Evolutionary conservation across 2,888 invertebrate species (phyloP).

Genomic region (Leptogaster cylindrica): DNA sequence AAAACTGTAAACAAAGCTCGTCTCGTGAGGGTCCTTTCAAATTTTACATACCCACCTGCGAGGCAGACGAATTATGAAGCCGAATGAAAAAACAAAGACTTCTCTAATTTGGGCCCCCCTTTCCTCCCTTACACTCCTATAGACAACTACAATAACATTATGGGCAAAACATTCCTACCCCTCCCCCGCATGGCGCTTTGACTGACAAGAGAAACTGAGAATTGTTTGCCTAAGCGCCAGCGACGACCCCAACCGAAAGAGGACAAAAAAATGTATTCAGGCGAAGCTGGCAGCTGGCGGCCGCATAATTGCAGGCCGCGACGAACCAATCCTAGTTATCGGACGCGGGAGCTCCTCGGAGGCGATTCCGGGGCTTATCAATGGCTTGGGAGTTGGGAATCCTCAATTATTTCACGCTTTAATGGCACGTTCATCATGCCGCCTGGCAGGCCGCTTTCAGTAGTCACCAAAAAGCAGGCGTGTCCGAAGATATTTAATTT

Average conservation of each 20-base stretch:
- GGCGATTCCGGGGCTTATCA: constrained; percentile 29
- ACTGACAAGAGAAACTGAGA: background rate
- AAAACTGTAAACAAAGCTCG: constrained; percentile 13
- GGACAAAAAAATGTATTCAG: background rate
- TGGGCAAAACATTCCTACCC: background rate
- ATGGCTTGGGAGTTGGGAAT: constrained; percentile 12
- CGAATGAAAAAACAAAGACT: too few species aligned
- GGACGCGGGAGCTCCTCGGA: constrained; percentile 11
- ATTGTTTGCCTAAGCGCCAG: constrained; percentile 10
- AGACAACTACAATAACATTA: too few species aligned
- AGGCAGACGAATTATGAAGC: too few species aligned
- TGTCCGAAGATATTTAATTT: constrained; percentile 43
- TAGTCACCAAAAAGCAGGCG: constrained; percentile 43
- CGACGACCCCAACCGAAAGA: background rate
- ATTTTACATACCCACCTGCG: too few species aligned
- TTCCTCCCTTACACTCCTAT: too few species aligned
- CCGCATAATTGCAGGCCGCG: constrained; percentile 41
- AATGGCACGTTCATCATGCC: constrained; percentile 15
- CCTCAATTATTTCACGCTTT: constrained; percentile 30
- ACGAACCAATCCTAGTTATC: constrained; percentile 41
- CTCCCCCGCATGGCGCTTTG: background rate
- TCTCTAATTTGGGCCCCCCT: constrained; percentile 8
- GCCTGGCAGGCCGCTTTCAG: constrained; percentile 31
- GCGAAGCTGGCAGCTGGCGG: constrained; percentile 16
- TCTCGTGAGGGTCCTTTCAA: too few species aligned